Evolutionary conservation across 1,140 invertebrate genomes (phyloP).

Genomic region (Megathymus violae): DNA sequence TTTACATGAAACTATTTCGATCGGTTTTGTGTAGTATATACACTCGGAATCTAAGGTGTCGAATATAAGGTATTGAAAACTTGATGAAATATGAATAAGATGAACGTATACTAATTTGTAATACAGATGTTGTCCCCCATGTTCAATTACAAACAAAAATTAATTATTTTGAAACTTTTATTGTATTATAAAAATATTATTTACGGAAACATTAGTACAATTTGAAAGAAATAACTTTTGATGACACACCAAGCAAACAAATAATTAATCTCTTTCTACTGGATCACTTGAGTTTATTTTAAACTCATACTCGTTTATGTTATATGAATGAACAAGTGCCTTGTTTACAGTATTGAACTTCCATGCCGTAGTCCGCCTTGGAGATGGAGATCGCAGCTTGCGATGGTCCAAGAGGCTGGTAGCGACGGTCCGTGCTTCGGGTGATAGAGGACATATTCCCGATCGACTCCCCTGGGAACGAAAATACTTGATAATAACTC

Average conservation of each 20-base stretch:
- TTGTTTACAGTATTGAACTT: conserved; percentile 76
- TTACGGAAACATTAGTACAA: background rate
- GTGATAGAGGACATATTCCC: conserved; percentile 56
- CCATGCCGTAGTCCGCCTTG: conserved; percentile 51
- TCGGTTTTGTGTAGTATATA: conserved; percentile 64
- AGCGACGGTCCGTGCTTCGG: conserved; percentile 54
- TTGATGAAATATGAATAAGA: conserved; percentile 35
- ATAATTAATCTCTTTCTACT: background rate
- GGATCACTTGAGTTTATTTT: conserved; percentile 47
- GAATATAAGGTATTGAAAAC: conserved; percentile 27
- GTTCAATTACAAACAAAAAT: background rate
- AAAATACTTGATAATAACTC: background rate
- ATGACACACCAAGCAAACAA: background rate
- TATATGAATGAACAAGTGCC: conserved; percentile 59
- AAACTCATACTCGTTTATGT: conserved; percentile 62
- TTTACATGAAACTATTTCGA: conserved; percentile 82
- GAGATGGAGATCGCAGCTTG: conserved; percentile 48
- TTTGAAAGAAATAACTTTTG: background rate
- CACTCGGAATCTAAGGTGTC: conserved; percentile 54
- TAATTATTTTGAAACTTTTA: background rate
- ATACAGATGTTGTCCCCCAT: background rate
- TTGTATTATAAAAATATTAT: background rate
- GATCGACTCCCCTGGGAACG: conserved; percentile 42
- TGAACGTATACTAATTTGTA: conserved; percentile 14
- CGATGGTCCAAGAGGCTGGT: conserved; percentile 59